Percentiles rank a stretch among this genome's conserved stretches.
These are phyloP conservation scores for Drosophila incognita DNA, from an alignment of 2,888 invertebrate genomes.

Conservation along the genomic window DNA sequence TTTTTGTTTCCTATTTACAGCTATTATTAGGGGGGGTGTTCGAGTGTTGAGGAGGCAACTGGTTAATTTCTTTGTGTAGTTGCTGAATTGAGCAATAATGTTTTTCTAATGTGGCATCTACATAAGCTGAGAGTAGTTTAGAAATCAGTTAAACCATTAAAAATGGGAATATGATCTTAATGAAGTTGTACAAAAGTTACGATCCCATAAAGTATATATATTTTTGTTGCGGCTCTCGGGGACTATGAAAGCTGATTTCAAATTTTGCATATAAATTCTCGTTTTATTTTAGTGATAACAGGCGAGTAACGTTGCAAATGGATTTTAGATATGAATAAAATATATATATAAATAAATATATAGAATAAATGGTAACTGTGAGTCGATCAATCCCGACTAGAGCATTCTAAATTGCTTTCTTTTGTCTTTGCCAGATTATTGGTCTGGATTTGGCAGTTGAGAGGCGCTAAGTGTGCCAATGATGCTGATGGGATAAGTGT, in stretches of 20 bases:
- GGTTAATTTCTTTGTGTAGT: conserved; percentile 16
- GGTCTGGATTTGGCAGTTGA: neutral
- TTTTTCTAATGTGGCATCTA: conserved; percentile 1
- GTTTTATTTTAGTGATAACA: no score
- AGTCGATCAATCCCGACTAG: neutral
- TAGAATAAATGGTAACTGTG: neutral
- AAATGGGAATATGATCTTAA: neutral
- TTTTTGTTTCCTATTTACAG: conserved; percentile 9
- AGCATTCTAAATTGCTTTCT: neutral
- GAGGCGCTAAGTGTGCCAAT: neutral
- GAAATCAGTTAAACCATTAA: neutral
- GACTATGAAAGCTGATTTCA: neutral
- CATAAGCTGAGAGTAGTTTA: neutral
- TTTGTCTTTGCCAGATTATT: neutral
- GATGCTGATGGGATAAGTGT: neutral
- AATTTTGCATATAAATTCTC: neutral
- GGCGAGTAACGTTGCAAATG: neutral
- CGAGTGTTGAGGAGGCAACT: neutral
- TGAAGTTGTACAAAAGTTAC: neutral
- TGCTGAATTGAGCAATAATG: neutral
- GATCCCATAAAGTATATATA: neutral
- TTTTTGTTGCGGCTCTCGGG: neutral
- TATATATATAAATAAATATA: neutral
- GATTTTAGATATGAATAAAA: neutral
- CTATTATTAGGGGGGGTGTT: neutral